Percentiles rank a stretch among this genome's conserved stretches.
These are phyloP conservation scores for Laticauda colubrina DNA, from an alignment of 2,113 vertebrate genomes.

Conservation along the genomic window DNA sequence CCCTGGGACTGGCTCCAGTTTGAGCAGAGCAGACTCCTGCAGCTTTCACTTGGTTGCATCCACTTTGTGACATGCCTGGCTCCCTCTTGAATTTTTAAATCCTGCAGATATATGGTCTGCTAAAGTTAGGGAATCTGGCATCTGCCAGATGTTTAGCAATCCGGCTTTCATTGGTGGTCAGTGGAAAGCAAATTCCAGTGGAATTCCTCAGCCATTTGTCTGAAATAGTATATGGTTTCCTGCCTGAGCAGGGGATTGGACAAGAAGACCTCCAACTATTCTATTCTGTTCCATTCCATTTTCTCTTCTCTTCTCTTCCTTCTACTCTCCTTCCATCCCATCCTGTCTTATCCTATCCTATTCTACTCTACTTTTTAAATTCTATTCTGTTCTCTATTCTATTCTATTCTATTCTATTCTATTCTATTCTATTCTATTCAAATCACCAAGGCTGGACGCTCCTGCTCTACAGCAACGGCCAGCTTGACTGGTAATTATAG, in stretches of 20 bases:
- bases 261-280: too few relatives aligned
- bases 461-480: background rate
- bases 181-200: background rate
- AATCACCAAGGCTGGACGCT: background rate
- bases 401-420: too few relatives aligned
- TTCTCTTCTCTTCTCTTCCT: too few relatives aligned
- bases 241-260: too few relatives aligned
- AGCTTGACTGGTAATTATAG: background rate
- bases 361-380: too few relatives aligned
- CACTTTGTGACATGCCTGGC: background rate
- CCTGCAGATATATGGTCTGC: background rate
- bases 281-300: too few relatives aligned
- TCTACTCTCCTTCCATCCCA: too few relatives aligned
- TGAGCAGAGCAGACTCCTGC: background rate
- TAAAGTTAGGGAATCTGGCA: background rate
- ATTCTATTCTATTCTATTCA: too few relatives aligned
- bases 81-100: background rate
- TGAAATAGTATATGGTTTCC: too few relatives aligned
- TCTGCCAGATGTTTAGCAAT: background rate
- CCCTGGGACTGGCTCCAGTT: background rate
- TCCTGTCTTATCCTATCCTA: too few relatives aligned
- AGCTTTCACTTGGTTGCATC: background rate
- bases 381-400: too few relatives aligned
- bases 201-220: background rate
- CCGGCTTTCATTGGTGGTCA: background rate